These are phyloP conservation scores for Callionymus lyra DNA, from an alignment of 2,113 vertebrate species.

Conservation along the genomic window DNA sequence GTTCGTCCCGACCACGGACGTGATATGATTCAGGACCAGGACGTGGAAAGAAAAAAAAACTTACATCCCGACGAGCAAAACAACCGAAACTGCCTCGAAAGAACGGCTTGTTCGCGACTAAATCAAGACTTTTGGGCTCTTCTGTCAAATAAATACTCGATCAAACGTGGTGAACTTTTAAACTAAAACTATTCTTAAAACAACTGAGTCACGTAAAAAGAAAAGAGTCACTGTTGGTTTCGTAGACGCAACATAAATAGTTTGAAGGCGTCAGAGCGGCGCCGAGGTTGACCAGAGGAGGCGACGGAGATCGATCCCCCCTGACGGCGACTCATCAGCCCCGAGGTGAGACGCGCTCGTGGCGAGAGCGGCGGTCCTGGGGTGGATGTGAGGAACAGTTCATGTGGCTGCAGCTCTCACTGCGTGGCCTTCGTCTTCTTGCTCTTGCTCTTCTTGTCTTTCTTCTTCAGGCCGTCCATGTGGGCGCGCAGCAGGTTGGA, in stretches of 20 bases:
- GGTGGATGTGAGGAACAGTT: slow-evolving; percentile 20
- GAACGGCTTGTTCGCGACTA: too few species aligned
- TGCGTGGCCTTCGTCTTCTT: slow-evolving; percentile 96
- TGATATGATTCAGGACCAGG: too few species aligned
- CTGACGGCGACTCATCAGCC: too few species aligned
- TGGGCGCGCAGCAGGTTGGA: slow-evolving; percentile 94
- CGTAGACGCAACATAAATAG: slow-evolving; percentile 39
- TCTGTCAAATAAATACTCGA: too few species aligned
- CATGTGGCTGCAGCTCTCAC: slow-evolving; percentile 54
- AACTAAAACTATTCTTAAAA: not conserved
- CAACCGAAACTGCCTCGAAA: too few species aligned
- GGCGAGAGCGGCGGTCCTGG: too few species aligned
- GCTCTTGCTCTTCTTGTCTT: slow-evolving; percentile 96
- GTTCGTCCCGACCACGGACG: too few species aligned
- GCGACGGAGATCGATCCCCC: slow-evolving; percentile 11
- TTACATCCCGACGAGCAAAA: too few species aligned
- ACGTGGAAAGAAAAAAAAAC: too few species aligned
- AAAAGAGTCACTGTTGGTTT: not conserved
- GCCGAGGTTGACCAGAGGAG: slow-evolving; percentile 19
- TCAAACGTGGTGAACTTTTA: not conserved
- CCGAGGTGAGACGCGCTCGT: too few species aligned
- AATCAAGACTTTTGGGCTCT: not conserved
- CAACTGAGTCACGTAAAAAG: not conserved
- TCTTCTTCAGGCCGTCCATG: slow-evolving; percentile 98
- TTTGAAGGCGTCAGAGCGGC: slow-evolving; percentile 4